A percentile compares a stretch with the other conserved stretches of the same genome.
Conservation (phyloP, 2,888 invertebrate species). For the Morpho deidamia region DNA sequence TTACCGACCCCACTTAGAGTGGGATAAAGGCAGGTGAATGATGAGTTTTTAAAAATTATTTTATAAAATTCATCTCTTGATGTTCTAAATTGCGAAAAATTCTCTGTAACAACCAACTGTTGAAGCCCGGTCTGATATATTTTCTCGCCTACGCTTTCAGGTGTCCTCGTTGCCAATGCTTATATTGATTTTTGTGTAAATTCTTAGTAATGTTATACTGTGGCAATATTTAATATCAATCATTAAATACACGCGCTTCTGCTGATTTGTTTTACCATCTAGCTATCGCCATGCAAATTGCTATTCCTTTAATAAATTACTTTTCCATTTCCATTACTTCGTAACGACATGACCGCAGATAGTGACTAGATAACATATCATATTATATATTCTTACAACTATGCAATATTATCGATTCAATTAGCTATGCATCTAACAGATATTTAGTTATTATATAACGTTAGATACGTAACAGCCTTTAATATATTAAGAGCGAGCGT, state of each 20-base stretch:
- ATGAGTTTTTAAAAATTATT: no score
- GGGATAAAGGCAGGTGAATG: no score
- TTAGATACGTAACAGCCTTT: no score
- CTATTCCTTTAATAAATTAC: background rate
- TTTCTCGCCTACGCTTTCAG: no score
- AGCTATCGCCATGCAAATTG: conserved; percentile 2
- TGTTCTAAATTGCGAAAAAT: no score
- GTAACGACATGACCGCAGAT: background rate
- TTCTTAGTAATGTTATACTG: no score
- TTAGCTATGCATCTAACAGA: no score
- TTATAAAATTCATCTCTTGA: no score
- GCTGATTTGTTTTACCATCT: background rate
- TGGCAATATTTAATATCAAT: background rate
- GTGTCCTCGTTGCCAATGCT: background rate
- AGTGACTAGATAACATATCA: background rate
- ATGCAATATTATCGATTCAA: background rate
- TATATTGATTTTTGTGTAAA: background rate
- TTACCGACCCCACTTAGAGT: no score
- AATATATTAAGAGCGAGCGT: no score
- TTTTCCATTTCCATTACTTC: conserved; percentile 1
- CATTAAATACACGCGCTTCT: background rate
- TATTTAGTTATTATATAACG: background rate
- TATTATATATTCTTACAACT: background rate
- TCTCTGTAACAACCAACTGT: no score
- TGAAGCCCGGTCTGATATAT: no score